Evolutionary conservation across 2,888 invertebrate species (phyloP).

Genomic region (Andrena bicolor): DNA sequence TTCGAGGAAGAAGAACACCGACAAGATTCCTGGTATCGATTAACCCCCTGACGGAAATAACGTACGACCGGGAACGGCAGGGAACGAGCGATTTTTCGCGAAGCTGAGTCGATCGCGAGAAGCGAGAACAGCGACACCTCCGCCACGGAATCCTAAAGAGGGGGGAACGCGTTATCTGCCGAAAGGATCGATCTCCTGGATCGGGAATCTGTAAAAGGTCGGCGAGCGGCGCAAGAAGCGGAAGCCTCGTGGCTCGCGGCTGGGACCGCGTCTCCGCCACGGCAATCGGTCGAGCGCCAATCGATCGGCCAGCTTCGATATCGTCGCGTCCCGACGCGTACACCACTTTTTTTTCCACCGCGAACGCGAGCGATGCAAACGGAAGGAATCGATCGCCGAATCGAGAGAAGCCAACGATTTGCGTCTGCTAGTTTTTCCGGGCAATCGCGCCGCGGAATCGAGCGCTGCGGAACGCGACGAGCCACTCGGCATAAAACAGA

Average conservation of each 20-base stretch:
- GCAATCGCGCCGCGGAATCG: constrained; percentile 2
- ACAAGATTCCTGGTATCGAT: constrained; percentile 73
- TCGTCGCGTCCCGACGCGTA: constrained; percentile 20
- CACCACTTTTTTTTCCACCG: constrained; percentile 6
- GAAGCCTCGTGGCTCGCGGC: constrained; percentile 32
- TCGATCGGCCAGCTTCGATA: constrained; percentile 27
- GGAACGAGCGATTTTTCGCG: constrained; percentile 64
- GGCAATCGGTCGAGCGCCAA: constrained; percentile 15
- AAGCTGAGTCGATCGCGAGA: constrained; percentile 39
- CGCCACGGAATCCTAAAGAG: constrained; percentile 59
- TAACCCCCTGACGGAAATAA: constrained; percentile 73
- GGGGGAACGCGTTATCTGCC: constrained; percentile 66
- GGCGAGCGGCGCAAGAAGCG: constrained; percentile 42
- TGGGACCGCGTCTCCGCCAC: not conserved
- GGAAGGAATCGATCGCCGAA: constrained; percentile 31
- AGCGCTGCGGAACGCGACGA: constrained; percentile 1
- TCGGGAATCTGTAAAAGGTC: constrained; percentile 67
- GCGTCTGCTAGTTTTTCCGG: constrained; percentile 50
- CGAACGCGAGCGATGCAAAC: not conserved
- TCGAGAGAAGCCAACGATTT: constrained; percentile 31
- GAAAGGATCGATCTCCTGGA: constrained; percentile 67
- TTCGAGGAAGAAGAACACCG: constrained; percentile 72
- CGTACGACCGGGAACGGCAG: constrained; percentile 46
- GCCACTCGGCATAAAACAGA: constrained; percentile 29
- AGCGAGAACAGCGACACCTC: constrained; percentile 71